Evolutionary conservation across 64 coral and sea anemone species (phyloP).

Genomic region (Dendronephthya gigantea): DNA sequence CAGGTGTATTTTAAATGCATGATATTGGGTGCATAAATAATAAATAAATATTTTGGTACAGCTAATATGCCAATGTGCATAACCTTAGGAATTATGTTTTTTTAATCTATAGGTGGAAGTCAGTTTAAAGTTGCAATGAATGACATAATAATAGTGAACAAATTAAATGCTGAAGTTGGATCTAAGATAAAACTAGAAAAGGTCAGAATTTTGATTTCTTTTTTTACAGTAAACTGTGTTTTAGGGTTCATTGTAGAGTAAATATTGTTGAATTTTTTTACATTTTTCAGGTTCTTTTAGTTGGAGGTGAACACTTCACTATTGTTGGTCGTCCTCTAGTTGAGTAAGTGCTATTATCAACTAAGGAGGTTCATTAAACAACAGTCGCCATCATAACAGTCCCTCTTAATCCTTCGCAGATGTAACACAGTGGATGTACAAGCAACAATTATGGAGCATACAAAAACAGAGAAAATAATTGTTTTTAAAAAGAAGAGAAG

Average conservation of each 20-base stretch:
- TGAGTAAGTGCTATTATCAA: constrained; percentile 46
- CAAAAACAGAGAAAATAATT: constrained; percentile 77
- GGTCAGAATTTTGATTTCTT: too few species aligned
- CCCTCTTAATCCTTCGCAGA: background rate
- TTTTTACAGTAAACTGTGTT: too few species aligned
- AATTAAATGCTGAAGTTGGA: constrained; percentile 74
- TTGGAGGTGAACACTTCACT: constrained; percentile 89
- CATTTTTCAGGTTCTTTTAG: constrained; percentile 54
- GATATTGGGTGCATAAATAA: too few species aligned
- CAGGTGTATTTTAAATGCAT: too few species aligned
- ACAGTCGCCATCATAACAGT: too few species aligned
- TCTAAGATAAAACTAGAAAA: constrained; percentile 86
- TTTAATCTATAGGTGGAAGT: constrained; percentile 57
- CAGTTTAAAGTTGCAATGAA: constrained; percentile 83
- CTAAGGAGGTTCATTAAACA: too few species aligned
- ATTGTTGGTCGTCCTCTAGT: constrained; percentile 68
- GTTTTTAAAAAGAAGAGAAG: constrained; percentile 95
- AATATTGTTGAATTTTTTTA: background rate
- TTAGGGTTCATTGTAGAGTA: too few species aligned
- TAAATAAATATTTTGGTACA: too few species aligned
- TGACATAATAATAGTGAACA: constrained; percentile 76
- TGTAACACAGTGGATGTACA: constrained; percentile 56
- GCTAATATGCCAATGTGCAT: too few species aligned
- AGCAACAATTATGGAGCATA: constrained; percentile 80
- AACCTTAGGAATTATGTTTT: too few species aligned